Percentiles rank a stretch among this genome's conserved stretches.
Evolutionary conservation across 1,140 invertebrate genomes (phyloP).

Genomic region (Spodoptera litura): DNA sequence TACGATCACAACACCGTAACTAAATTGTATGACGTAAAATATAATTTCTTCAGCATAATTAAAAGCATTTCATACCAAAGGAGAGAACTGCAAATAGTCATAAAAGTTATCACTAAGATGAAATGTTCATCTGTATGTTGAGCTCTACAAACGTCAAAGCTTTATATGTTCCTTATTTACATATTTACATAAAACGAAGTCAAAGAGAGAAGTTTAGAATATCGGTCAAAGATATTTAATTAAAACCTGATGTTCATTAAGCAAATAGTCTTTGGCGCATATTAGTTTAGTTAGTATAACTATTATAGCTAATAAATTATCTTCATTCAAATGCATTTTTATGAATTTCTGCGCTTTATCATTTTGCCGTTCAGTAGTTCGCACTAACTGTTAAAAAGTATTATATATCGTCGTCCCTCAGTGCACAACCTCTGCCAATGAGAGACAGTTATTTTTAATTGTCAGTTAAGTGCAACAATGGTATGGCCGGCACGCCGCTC

Average conservation of each 20-base stretch:
- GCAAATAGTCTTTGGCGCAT: not conserved
- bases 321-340: not conserved
- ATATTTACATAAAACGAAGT: constrained; percentile 28
- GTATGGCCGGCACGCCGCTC: constrained; percentile 19
- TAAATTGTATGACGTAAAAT: not conserved
- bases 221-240: constrained; percentile 26
- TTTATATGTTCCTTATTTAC: constrained; percentile 12
- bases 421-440: too few species aligned
- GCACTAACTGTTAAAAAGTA: too few species aligned
- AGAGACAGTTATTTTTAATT: constrained; percentile 36
- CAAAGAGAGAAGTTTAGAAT: constrained; percentile 14
- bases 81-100: not conserved
- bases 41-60: not conserved
- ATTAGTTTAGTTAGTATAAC: not conserved
- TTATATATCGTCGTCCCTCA: too few species aligned
- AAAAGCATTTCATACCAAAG: not conserved
- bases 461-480: constrained; percentile 10
- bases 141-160: constrained; percentile 12
- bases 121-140: constrained; percentile 15
- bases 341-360: too few species aligned
- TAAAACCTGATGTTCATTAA: constrained; percentile 21
- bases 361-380: too few species aligned
- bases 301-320: constrained; percentile 3
- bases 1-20: too few species aligned
- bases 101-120: constrained; percentile 3